Evolutionary conservation across 2,797 vertebrate genomes (phyloP).

Genomic region (Channallabes apus): DNA sequence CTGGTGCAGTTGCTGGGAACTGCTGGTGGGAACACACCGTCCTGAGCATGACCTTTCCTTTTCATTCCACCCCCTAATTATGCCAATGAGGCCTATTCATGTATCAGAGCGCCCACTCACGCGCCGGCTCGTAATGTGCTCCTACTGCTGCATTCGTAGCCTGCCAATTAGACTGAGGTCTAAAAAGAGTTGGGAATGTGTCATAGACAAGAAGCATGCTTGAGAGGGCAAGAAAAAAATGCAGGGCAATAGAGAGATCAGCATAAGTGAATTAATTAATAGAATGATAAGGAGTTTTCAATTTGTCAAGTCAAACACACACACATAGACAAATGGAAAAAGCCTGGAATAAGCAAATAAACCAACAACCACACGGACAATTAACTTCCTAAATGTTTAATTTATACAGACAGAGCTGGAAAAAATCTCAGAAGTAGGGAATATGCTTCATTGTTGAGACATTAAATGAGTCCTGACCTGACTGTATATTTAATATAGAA

Average conservation of each 20-base stretch:
- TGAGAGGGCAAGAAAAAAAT: background rate
- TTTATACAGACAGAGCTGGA: background rate
- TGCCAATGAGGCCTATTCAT: conserved; percentile 35
- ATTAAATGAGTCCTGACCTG: background rate
- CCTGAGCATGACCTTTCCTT: conserved; percentile 20
- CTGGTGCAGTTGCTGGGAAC: background rate
- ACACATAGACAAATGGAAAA: background rate
- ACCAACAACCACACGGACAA: background rate
- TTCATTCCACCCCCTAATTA: conserved; percentile 38
- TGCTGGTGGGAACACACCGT: conserved; percentile 13
- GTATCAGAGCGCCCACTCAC: conserved; percentile 31
- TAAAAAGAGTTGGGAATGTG: conserved; percentile 26
- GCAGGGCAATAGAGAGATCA: background rate
- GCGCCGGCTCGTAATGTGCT: conserved; percentile 25
- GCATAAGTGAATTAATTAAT: conserved; percentile 30
- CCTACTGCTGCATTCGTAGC: conserved; percentile 22
- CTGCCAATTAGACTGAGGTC: conserved; percentile 40
- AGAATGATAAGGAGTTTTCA: background rate
- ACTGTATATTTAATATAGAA: background rate
- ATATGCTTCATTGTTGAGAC: background rate
- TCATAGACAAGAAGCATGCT: background rate
- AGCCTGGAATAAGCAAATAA: conserved; percentile 4
- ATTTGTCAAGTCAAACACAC: background rate
- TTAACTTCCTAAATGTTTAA: background rate
- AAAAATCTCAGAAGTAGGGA: background rate